Percentiles rank a stretch among this genome's conserved stretches.
These are phyloP conservation scores for Pseudorasbora parva DNA, from an alignment of 2,113 vertebrate genomes.

Conservation along the genomic window DNA sequence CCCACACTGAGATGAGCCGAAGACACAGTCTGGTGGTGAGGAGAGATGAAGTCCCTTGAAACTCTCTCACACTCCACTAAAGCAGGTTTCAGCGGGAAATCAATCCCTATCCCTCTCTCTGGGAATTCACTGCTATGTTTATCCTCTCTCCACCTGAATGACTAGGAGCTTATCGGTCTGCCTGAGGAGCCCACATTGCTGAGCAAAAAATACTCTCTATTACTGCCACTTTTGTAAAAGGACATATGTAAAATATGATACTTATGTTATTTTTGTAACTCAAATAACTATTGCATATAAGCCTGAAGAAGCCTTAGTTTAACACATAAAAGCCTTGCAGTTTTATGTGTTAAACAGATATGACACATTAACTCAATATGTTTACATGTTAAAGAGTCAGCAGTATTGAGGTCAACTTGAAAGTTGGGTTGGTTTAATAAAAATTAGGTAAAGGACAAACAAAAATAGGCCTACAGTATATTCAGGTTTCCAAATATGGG, in stretches of 20 bases:
- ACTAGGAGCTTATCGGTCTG: neutral
- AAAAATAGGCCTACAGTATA: too few species aligned
- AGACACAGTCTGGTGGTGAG: slow-evolving; percentile 17
- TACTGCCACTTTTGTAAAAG: neutral
- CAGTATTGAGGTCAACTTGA: neutral
- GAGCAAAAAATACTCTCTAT: neutral
- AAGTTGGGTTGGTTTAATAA: neutral
- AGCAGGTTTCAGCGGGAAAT: slow-evolving; percentile 38
- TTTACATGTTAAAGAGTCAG: neutral
- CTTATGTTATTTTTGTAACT: neutral
- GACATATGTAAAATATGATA: neutral
- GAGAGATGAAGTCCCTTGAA: slow-evolving; percentile 12
- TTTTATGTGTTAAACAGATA: neutral
- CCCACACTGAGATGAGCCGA: slow-evolving; percentile 27
- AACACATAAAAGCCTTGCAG: neutral
- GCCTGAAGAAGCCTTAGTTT: neutral
- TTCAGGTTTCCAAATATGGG: neutral
- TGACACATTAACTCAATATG: neutral
- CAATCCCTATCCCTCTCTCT: slow-evolving; percentile 33
- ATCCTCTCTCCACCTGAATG: slow-evolving; percentile 38
- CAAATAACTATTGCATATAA: neutral
- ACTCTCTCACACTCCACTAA: slow-evolving; percentile 33
- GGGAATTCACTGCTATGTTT: slow-evolving; percentile 33
- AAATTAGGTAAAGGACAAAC: too few species aligned
- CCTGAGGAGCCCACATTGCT: slow-evolving; percentile 8